These are phyloP conservation scores for Gila robusta DNA, from an alignment of 2,797 vertebrate species.

Conservation along the genomic window DNA sequence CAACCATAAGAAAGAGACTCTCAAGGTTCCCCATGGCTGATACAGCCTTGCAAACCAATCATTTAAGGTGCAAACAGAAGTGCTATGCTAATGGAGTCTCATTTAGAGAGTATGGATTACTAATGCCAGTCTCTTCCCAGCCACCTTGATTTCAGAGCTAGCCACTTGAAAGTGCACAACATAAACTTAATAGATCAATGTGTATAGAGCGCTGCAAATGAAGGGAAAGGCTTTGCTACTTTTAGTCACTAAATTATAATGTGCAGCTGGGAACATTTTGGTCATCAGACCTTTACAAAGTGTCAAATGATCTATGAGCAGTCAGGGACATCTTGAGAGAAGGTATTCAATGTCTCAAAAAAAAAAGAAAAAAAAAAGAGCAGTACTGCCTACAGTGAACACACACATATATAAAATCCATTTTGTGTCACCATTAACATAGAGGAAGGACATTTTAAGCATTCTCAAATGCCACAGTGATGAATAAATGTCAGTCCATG, in stretches of 20 bases:
- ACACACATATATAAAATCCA: slow-evolving; percentile 54
- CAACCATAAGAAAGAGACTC: slow-evolving; percentile 16
- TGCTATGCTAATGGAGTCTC: slow-evolving; percentile 73
- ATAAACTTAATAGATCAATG: slow-evolving; percentile 75
- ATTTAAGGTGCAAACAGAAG: slow-evolving; percentile 68
- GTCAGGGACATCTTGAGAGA: slow-evolving; percentile 54
- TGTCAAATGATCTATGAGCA: slow-evolving; percentile 66
- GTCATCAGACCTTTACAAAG: slow-evolving; percentile 63
- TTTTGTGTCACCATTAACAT: slow-evolving; percentile 62
- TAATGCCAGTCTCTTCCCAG: slow-evolving; percentile 69
- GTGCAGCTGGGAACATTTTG: slow-evolving; percentile 62
- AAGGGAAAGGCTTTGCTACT: slow-evolving; percentile 61
- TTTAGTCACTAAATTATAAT: slow-evolving; percentile 65
- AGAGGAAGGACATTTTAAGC: slow-evolving; percentile 60
- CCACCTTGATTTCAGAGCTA: slow-evolving; percentile 72
- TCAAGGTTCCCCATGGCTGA: slow-evolving; percentile 14
- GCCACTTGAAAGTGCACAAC: slow-evolving; percentile 70
- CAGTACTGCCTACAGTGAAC: slow-evolving; percentile 45
- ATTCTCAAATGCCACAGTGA: slow-evolving; percentile 65
- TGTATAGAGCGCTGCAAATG: slow-evolving; percentile 66
- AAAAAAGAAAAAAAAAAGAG: slow-evolving; percentile 31
- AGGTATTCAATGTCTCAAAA: slow-evolving; percentile 58
- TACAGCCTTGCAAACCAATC: slow-evolving; percentile 40
- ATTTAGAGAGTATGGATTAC: slow-evolving; percentile 80
- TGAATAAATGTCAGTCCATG: slow-evolving; percentile 69